A percentile compares a stretch with the other conserved stretches of the same genome.
Evolutionary conservation across 2,797 vertebrate species (phyloP).

Genomic region (Hippoglossus hippoglossus): DNA sequence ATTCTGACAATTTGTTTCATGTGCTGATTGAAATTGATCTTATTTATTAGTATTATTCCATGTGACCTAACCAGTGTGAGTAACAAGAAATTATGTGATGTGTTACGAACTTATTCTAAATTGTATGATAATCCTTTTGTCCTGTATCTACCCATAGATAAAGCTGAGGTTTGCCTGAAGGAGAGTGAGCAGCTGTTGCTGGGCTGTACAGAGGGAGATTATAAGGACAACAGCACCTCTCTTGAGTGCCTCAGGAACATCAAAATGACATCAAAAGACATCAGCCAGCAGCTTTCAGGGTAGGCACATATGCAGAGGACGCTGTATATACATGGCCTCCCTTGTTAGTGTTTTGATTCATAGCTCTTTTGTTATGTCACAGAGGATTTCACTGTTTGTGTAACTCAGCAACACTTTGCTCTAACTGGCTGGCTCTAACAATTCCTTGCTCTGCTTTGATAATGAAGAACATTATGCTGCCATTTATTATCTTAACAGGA

Average conservation of each 20-base stretch:
- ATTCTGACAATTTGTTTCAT: not conserved
- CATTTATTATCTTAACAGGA: too few relatives aligned
- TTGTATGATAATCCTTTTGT: not conserved
- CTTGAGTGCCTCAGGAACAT: conserved; percentile 76
- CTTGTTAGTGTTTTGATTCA: not conserved
- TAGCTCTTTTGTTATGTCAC: not conserved
- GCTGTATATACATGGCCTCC: not conserved
- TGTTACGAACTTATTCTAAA: conserved; percentile 2
- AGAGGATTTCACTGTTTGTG: not conserved
- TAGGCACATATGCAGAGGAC: conserved; percentile 57
- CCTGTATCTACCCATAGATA: conserved; percentile 62
- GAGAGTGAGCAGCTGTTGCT: conserved; percentile 78
- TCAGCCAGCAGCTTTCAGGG: conserved; percentile 85
- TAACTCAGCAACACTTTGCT: too few relatives aligned
- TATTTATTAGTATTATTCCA: too few relatives aligned
- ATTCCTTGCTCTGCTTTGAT: too few relatives aligned
- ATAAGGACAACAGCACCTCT: conserved; percentile 60
- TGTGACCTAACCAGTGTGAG: not conserved
- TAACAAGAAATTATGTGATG: not conserved
- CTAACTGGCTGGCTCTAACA: too few relatives aligned
- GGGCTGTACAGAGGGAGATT: conserved; percentile 66
- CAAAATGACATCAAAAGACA: conserved; percentile 69
- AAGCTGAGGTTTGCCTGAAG: conserved; percentile 76
- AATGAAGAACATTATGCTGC: too few relatives aligned
- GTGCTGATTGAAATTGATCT: not conserved